These are phyloP conservation scores for Sylvia borin DNA, from an alignment of 2,797 vertebrate genomes.

Conservation along the genomic window DNA sequence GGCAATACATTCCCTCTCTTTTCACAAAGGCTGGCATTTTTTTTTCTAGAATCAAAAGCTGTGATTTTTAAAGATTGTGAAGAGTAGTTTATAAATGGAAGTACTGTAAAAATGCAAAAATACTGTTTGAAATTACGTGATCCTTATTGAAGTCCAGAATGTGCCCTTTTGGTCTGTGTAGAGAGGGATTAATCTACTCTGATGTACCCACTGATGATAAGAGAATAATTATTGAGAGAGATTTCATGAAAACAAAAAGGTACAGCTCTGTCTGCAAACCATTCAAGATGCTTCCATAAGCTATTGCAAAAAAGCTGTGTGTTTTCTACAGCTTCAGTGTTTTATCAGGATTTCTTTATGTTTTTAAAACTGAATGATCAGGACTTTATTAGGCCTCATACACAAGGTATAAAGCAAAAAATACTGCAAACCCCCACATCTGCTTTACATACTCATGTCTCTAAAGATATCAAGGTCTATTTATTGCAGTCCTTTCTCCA, in stretches of 20 bases:
- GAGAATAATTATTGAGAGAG: background rate
- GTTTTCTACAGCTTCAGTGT: background rate
- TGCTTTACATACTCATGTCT: background rate
- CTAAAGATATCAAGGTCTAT: background rate
- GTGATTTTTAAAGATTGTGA: background rate
- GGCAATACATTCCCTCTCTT: background rate
- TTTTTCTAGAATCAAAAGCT: background rate
- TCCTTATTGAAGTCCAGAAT: background rate
- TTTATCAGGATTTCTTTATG: background rate
- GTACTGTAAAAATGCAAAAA: background rate
- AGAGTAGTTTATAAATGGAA: background rate
- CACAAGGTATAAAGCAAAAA: background rate
- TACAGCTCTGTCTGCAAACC: background rate
- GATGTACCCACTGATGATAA: background rate
- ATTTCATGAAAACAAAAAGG: background rate
- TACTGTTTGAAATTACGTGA: background rate
- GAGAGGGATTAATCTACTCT: background rate
- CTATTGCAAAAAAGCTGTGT: background rate
- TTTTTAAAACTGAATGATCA: background rate
- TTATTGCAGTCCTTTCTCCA: background rate
- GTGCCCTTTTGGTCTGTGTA: background rate
- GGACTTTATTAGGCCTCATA: background rate
- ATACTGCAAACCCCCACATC: background rate
- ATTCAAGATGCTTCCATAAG: background rate
- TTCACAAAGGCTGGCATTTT: background rate